Evolutionary conservation across 1,140 invertebrate genomes (phyloP), one percentile per base, ranked within the genome.

Genomic region (Micrasema longulum): DNA sequence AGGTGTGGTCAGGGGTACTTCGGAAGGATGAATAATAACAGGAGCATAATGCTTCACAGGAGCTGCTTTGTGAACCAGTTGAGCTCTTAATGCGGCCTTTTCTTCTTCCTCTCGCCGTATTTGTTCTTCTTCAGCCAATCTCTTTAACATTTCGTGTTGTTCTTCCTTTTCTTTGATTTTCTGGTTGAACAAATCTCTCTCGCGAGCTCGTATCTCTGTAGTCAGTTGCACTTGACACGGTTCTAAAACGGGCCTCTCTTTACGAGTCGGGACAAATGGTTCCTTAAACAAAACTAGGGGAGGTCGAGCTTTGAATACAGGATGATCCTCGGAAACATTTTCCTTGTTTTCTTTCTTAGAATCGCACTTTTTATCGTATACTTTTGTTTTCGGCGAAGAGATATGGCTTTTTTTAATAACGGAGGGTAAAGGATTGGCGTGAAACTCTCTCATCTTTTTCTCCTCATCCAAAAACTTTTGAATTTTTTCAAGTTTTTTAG

Each of bases 401-500:
- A 52, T 67, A 57, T 35, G 63, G 57, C 55, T 66, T 74, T 72
- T 78, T 72, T 77, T 77, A 20, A 72, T 71, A 71, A 82, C 81
- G 16, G 76, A 67, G 0, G 87, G 87, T 18, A 79, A 77, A 1
- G 86, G 86, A 63, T 87, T 86, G 1, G 86, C 87, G 69, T 85
- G 86, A 71, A 87, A 88, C 6, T 81, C 77, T 0, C 79, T 73
- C 11, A 76, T 18, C 52, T 82, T 83, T 53, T 82, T 80, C 66
- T 81, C 83, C 31, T 84, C 79, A 43, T 83, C 78, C 2, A 82
- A 76, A 0, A 83, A 70, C 69, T 85, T 80, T 75, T 86, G 82
- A 3, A 89, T 80, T 76, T 87, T 88, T 68, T 87, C 81, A 76
- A 86, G 82, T 73, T 87, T 88, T 71, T 80, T 83, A 12, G 76